These are phyloP conservation scores for Blastobasis adustella DNA, from an alignment of 2,888 invertebrate genomes.

Conservation along the genomic window DNA sequence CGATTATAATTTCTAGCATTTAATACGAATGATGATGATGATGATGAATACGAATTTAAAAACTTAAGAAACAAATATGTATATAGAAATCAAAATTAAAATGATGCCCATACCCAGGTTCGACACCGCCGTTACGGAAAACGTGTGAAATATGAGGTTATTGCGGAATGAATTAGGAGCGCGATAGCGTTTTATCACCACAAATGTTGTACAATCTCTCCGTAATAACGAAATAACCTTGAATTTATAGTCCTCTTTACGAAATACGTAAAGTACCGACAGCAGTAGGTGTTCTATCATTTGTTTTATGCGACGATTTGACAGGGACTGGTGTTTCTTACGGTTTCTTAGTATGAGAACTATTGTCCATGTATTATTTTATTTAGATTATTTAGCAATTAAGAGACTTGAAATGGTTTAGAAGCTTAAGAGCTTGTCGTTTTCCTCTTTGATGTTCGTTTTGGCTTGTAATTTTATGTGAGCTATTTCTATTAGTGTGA, in stretches of 20 bases:
- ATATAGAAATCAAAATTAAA: too few relatives aligned
- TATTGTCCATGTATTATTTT: neutral
- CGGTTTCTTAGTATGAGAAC: neutral
- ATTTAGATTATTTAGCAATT: neutral
- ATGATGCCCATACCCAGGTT: too few relatives aligned
- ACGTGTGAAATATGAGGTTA: conserved; percentile 51
- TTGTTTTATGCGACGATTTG: neutral
- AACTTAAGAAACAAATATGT: too few relatives aligned
- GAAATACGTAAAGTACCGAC: conserved; percentile 49
- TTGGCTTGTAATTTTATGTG: too few relatives aligned
- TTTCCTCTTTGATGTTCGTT: too few relatives aligned
- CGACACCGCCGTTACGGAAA: neutral
- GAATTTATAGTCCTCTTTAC: conserved; percentile 64
- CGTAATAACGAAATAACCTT: conserved; percentile 66
- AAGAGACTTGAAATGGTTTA: neutral
- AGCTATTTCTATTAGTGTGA: too few relatives aligned
- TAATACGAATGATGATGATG: too few relatives aligned
- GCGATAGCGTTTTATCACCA: conserved; percentile 62
- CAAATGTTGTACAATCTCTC: conserved; percentile 59
- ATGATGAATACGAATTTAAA: too few relatives aligned
- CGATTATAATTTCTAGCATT: too few relatives aligned
- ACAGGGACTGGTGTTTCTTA: neutral
- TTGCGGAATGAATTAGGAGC: conserved; percentile 45
- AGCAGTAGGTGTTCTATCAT: conserved; percentile 16
- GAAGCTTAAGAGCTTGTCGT: too few relatives aligned